Conservation (phyloP, 2,888 invertebrate genomes). For the Chrysolina haemoptera region DNA sequence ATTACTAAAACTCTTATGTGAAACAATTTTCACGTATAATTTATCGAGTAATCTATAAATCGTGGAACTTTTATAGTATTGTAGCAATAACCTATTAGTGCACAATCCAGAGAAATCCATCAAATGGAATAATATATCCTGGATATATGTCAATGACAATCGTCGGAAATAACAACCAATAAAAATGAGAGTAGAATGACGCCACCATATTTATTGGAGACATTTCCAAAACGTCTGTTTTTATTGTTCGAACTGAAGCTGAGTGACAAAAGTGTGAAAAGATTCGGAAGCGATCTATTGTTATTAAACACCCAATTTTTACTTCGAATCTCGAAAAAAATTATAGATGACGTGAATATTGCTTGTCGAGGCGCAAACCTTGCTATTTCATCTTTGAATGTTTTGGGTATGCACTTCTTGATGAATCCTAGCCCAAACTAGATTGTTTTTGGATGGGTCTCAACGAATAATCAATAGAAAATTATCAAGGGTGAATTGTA, state of each 20-base stretch:
- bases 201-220: not conserved
- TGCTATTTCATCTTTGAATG: no score
- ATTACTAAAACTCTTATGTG: constrained; percentile 61
- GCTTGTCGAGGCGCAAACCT: no score
- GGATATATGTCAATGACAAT: constrained; percentile 1
- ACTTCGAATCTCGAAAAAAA: no score
- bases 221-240: not conserved
- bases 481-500: no score
- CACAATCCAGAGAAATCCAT: constrained; percentile 30
- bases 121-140: constrained; percentile 32
- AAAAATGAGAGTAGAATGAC: not conserved
- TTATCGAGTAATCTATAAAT: constrained; percentile 60
- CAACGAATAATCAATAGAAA: no score
- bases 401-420: no score
- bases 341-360: no score
- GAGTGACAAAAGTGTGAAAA: not conserved
- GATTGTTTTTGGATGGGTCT: no score
- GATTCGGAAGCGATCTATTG: no score
- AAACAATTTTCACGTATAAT: constrained; percentile 60
- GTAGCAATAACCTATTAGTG: constrained; percentile 44
- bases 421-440: no score
- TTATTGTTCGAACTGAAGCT: not conserved
- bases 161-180: constrained; percentile 10
- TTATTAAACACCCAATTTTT: no score
- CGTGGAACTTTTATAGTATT: constrained; percentile 52